These are phyloP conservation scores for Gnathonemus longibarbis DNA, from an alignment of 2,113 vertebrate species.

Conservation along the genomic window DNA sequence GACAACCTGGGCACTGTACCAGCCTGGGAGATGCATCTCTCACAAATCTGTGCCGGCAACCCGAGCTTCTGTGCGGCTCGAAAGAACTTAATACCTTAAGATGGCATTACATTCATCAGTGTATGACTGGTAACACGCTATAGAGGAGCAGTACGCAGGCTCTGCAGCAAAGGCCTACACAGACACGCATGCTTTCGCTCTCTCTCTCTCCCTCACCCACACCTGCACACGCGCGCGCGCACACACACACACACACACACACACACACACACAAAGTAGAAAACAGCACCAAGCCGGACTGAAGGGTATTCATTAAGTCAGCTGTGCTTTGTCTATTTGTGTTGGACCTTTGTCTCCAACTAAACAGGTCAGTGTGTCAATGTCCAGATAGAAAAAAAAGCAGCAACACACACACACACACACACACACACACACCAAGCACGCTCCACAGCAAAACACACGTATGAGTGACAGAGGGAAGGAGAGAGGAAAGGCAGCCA, in stretches of 20 bases:
- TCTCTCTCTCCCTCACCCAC: background rate
- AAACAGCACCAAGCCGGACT: conserved; percentile 13
- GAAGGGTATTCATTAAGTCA: background rate
- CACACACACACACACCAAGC: background rate
- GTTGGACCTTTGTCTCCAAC: background rate
- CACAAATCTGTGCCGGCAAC: background rate
- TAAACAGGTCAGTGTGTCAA: background rate
- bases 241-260: conserved; percentile 35
- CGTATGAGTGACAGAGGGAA: background rate
- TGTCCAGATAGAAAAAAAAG: background rate
- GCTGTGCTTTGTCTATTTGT: conserved; percentile 3
- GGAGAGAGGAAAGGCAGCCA: background rate
- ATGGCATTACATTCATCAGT: conserved; percentile 25
- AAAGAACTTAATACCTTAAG: conserved; percentile 1
- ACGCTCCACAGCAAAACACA: background rate
- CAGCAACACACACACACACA: background rate
- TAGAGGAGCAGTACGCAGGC: background rate
- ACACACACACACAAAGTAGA: conserved; percentile 30
- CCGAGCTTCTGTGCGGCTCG: background rate
- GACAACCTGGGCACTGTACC: background rate
- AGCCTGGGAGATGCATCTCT: background rate
- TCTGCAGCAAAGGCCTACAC: background rate
- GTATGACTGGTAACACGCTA: conserved; percentile 25
- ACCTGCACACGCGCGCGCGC: background rate
- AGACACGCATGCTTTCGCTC: background rate